Base-by-base conservation (phyloP, 2,113 vertebrate genomes). In the Phyllostomus hastatus region DNA sequence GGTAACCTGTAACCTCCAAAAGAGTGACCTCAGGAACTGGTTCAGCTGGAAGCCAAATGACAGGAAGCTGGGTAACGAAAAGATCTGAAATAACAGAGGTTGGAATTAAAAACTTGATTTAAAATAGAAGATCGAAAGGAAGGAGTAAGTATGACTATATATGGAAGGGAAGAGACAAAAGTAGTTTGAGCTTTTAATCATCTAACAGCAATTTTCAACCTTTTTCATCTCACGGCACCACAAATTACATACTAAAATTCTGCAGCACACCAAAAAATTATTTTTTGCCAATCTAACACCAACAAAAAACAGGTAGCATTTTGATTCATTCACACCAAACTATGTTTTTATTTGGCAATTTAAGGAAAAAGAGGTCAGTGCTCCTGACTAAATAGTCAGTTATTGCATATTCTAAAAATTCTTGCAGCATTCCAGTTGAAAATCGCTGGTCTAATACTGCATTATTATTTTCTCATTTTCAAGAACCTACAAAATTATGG, bases 401-500 rank as follows among this genome's bases (percentile, higher is more conserved):
- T 76, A 50, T 3, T 78, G 75, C 31, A 20, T 50, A 31, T 50
- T 78, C 48, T n/a, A 50, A 78, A 52, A 78, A 52, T 78, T 20
- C 75, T 78, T n/a, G 31, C 17, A 5, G 75, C 31, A 52, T 17
- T n/a, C 31, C 19, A 10, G 75, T n/a, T 50, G 19, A 78, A 78
- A 78, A 52, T 7, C 10, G 5, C 31, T n/a, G 10, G 6, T 75
- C 69, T 70, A 90, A 88, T 4, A 73, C 31, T 67, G 20, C 9
- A 59, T 28, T 70, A 69, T 57, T 64, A 66, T 80, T 84, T 85
- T 89, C 72, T 72, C 48, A 6, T 85, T 92, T 93, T 86, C 88
- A 92, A 97, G 69, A 90, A 83, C 38, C 79, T 89, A 81, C 76
- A 31, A 95, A 82, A 94, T 72, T 80, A 28, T 84, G 43, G 94